phyloP scores from a whole-genome alignment of 1,140 invertebrate genomes.

The Drosophila willistoni region DNA sequence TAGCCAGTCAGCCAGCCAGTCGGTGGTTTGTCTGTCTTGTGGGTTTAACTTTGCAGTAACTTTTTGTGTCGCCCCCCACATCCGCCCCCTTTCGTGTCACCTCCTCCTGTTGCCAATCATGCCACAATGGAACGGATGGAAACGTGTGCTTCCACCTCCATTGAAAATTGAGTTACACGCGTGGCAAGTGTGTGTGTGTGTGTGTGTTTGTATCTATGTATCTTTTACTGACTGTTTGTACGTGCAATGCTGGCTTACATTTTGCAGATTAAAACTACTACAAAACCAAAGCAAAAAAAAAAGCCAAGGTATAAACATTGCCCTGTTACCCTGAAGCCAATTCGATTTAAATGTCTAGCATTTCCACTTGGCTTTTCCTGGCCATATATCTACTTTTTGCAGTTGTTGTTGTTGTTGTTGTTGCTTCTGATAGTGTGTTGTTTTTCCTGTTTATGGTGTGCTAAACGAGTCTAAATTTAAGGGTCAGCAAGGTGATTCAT shows the following conservation, averaged over 20 bases:
- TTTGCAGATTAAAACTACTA: slow-evolving; percentile 70
- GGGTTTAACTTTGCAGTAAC: slow-evolving; percentile 19
- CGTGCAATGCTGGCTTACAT: slow-evolving; percentile 57
- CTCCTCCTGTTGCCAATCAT: background rate
- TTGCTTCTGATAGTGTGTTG: background rate
- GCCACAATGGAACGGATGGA: slow-evolving; percentile 12
- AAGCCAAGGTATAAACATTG: background rate
- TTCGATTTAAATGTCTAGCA: slow-evolving; percentile 80
- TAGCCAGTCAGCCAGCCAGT: slow-evolving; percentile 5
- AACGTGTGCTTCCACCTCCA: slow-evolving; percentile 64
- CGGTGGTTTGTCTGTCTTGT: slow-evolving; percentile 10
- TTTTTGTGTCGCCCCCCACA: background rate
- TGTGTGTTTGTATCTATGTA: slow-evolving; percentile 56
- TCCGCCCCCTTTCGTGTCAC: background rate
- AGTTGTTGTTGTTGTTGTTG: slow-evolving; percentile 17
- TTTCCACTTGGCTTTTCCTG: slow-evolving; percentile 78
- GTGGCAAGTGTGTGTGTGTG: slow-evolving; percentile 44
- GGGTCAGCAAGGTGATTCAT: slow-evolving; percentile 37
- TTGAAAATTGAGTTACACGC: slow-evolving; percentile 81
- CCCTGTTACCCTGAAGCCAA: slow-evolving; percentile 69
- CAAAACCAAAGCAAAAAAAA: slow-evolving; percentile 4
- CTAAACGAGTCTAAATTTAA: slow-evolving; percentile 66
- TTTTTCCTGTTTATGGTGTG: slow-evolving; percentile 65
- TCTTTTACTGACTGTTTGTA: slow-evolving; percentile 42
- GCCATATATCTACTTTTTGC: slow-evolving; percentile 56